A percentile compares a stretch with the other conserved stretches of the same genome.
These are phyloP conservation scores for Pantherophis alleghaniensis DNA, from an alignment of 2,797 vertebrate genomes.

Conservation along the genomic window DNA sequence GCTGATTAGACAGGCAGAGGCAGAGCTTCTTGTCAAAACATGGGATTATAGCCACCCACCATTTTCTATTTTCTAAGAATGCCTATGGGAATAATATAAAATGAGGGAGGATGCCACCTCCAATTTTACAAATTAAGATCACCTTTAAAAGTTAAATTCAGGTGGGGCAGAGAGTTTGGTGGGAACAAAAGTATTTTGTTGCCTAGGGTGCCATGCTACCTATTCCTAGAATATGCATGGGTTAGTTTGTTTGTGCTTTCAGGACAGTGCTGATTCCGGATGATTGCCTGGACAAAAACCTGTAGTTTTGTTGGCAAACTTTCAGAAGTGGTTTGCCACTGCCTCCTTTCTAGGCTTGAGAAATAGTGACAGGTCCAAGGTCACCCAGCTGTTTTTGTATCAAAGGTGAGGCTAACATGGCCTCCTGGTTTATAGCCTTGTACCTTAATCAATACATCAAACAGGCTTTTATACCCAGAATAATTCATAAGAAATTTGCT, in stretches of 20 bases:
- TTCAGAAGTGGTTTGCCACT: neutral
- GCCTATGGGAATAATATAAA: neutral
- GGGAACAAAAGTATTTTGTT: neutral
- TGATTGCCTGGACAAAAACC: neutral
- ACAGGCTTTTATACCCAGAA: neutral
- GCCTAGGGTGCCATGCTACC: neutral
- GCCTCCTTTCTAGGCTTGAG: neutral
- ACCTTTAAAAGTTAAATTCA: neutral
- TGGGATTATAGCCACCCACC: neutral
- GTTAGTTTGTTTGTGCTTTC: neutral
- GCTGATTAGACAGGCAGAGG: neutral
- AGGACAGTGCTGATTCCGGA: neutral
- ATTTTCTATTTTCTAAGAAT: neutral
- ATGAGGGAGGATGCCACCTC: neutral
- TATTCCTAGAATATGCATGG: neutral
- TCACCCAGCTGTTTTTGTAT: neutral
- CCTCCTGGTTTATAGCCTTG: neutral
- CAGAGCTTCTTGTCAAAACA: neutral
- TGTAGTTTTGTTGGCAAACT: neutral
- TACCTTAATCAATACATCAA: neutral
- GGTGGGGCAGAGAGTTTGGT: neutral
- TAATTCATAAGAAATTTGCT: neutral
- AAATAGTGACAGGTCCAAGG: neutral
- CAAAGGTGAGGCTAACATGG: neutral
- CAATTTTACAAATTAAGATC: neutral